Evolutionary conservation across 2,888 invertebrate genomes (phyloP), one percentile per base, ranked within the genome.

Genomic region (Galerucella calmariensis): DNA sequence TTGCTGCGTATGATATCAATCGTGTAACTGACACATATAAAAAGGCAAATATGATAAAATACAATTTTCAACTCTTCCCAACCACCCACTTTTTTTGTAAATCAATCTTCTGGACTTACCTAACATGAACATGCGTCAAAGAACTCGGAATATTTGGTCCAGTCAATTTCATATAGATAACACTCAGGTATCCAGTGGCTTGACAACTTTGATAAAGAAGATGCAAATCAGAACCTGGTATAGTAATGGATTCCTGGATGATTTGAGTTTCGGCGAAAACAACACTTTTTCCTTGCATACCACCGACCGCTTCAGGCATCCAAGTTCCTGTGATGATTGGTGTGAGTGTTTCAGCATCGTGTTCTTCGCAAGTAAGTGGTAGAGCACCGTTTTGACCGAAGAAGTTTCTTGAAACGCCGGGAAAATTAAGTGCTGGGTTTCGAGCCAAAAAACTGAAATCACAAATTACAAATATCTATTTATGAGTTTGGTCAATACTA

Each of bases 181-280:
- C 96, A 69, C 98, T 97, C 80, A 97, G 90, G 88, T 98, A 98
- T 61, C 98, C 98, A 2, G 96, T 94, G 0, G 97, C 94, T 88
- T 98, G 95, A 69, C 97, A 97, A 81, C 97, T 98, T 86, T 97
- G 95, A 89, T 99, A 99, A 83, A 98, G 95, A 79, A 99, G 90
- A 86, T 97, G 95, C 10, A 98, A 92, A 80, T 94, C 94, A 10
- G 98, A 98, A 62, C 97, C 97, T 6, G 98, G 97, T 80, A 99
- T 96, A 71, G 94, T 92, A 79, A 98, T 94, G 80, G 96, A 95
- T 88, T 98, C 98, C 88, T 97, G 98, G n/a, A 98, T 93, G 84
- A 98, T 97, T 92, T 97, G 97, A 73, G 96, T 96, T 88, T 97
- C 97, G 62, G 96, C 95, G 85, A 97, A 95, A 78, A 97, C 93